Evolutionary conservation across 2,113 vertebrate species (phyloP), one percentile per base, ranked within the genome.

Genomic region (Ploceus nigricollis): DNA sequence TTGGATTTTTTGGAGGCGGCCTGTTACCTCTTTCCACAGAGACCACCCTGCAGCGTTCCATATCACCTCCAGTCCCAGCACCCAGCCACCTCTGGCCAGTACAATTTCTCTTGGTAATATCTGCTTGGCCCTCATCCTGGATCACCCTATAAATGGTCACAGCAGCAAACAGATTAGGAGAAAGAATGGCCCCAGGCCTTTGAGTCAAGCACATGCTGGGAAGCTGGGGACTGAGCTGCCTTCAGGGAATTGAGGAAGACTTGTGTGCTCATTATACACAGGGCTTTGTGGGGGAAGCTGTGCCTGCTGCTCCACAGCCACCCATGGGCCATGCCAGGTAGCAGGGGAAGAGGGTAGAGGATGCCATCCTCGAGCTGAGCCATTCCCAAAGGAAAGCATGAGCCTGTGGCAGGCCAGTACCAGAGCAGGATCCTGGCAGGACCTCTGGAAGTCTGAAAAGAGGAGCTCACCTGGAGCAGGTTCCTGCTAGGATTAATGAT

Each of bases 121-220:
- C 28, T 31, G 19, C 35, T 37, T 19, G 6, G 27, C 22, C 58
- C 19, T 30, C 27, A 42, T 71, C 39, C 39, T 40, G n/a, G 8
- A 23, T 60, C 21, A 21, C 39, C 66, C 45, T 27, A 2, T 3
- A 4, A 28, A 7, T 42, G 33, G 8, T 7, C 10, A 45, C 1
- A 4, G 37, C 40, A 68, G 61, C 17, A 73, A 45, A 56, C 12
- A 28, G 28, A 35, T 8, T 2, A 25, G 58, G 35, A 16, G 3
- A 9, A 27, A 47, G 39, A 28, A 33, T 35, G 2, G 1, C 5
- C 19, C 11, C 44, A 51, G 13, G 3, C 17, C 18, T 14, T 23
- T 7, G 6, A 47, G 30, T 23, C 1, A 5, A 27, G 17, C 4
- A 1, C 42, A n/a, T 0, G 5, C 11, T 56, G 33, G 54, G 54